phyloP scores from a whole-genome alignment of 2,113 vertebrate species.

The Ochotona princeps region DNA sequence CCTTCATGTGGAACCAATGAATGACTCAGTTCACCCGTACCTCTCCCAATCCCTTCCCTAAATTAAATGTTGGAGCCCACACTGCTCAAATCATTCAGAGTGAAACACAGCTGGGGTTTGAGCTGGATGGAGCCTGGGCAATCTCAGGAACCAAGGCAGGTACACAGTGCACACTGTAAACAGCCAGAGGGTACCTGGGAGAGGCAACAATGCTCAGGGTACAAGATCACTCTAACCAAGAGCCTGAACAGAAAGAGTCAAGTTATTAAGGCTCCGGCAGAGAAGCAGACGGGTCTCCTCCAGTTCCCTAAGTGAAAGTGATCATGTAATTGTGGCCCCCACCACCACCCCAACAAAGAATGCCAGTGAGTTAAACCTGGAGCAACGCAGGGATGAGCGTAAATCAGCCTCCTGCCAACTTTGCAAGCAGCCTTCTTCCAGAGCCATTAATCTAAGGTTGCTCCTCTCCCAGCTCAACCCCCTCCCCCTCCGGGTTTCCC shows the following conservation, averaged over 20 bases:
- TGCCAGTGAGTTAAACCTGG: not conserved
- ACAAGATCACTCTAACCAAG: not conserved
- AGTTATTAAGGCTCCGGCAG: not conserved
- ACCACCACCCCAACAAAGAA: not conserved
- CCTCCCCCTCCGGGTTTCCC: not conserved
- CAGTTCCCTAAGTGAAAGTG: not conserved
- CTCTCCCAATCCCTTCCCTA: not conserved
- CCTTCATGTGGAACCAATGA: not conserved
- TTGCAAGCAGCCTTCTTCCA: conserved; percentile 18
- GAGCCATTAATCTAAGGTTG: conserved; percentile 5
- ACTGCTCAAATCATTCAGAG: not conserved
- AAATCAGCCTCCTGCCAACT: conserved; percentile 50
- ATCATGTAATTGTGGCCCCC: not conserved
- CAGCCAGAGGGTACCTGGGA: not conserved
- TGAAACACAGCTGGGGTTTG: not conserved
- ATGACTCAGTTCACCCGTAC: not conserved
- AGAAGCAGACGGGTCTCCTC: not conserved
- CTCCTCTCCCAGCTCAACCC: not conserved
- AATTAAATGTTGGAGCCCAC: not conserved
- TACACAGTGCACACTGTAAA: not conserved
- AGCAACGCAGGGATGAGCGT: not conserved
- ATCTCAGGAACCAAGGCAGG: not conserved
- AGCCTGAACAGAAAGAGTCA: not conserved
- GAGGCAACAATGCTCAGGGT: not conserved
- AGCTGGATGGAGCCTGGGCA: not conserved